phyloP scores from a whole-genome alignment of 2,888 invertebrate species.

The Antitype chi region DNA sequence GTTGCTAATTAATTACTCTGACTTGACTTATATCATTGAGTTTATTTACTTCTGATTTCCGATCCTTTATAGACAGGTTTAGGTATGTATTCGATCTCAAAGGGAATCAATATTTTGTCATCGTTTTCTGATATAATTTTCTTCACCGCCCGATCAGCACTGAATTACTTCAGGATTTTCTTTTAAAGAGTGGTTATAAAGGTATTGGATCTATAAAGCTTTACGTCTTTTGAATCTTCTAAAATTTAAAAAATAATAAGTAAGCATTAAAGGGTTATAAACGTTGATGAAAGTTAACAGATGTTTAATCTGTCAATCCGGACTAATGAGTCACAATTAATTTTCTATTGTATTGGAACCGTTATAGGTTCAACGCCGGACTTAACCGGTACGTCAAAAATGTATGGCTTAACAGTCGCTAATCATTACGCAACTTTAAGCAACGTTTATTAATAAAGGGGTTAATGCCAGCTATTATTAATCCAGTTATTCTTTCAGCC shows the following conservation, averaged over 20 bases:
- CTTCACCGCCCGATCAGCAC: no score
- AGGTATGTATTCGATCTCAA: neutral
- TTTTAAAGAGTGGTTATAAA: neutral
- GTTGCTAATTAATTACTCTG: slow-evolving; percentile 28
- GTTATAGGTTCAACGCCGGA: no score
- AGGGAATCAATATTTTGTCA: neutral
- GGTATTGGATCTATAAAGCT: neutral
- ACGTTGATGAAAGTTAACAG: no score
- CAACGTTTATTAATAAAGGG: no score
- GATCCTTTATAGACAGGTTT: neutral
- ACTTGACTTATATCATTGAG: neutral
- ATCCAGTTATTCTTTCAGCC: slow-evolving; percentile 1
- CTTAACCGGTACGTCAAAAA: no score
- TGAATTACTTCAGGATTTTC: neutral
- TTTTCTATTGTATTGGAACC: no score
- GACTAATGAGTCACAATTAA: no score
- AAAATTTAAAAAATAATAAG: neutral
- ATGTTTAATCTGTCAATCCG: no score
- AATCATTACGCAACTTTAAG: no score
- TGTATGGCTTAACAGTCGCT: no score
- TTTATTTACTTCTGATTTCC: neutral
- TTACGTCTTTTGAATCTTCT: neutral
- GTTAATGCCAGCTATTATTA: neutral
- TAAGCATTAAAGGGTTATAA: neutral
- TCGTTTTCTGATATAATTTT: neutral